Evolutionary conservation across 2,113 vertebrate species (phyloP).

Genomic region (Ceyx cyanopectus): DNA sequence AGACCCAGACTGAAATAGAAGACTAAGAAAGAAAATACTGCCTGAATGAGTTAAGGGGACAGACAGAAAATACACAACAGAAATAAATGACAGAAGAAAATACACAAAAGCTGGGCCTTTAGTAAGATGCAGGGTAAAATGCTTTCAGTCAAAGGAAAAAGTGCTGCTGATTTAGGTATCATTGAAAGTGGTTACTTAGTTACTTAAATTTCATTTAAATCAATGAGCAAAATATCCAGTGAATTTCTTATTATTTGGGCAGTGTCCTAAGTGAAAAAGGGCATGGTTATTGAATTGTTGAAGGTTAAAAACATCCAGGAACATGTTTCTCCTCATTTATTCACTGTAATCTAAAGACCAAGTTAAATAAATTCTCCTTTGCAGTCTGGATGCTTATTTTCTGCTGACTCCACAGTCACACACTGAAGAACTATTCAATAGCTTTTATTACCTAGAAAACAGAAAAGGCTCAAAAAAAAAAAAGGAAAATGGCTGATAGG

Average conservation of each 20-base stretch:
- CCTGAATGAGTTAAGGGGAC: background rate
- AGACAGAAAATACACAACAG: background rate
- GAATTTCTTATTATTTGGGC: background rate
- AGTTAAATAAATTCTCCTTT: slow-evolving; percentile 14
- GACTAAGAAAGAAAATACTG: background rate
- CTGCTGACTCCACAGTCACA: background rate
- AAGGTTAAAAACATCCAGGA: slow-evolving; percentile 30
- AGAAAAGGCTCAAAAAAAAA: background rate
- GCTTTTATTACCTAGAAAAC: background rate
- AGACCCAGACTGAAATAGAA: too few relatives aligned
- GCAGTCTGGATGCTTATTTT: slow-evolving; percentile 7
- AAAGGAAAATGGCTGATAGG: background rate
- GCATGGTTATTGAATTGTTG: slow-evolving; percentile 19
- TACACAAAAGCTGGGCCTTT: background rate
- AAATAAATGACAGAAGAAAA: background rate
- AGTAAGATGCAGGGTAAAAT: background rate
- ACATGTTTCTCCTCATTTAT: slow-evolving; percentile 38
- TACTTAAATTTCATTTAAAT: background rate
- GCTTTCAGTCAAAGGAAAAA: background rate
- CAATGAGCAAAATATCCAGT: background rate
- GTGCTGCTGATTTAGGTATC: background rate
- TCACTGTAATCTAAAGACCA: background rate
- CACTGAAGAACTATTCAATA: background rate
- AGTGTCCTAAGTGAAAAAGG: background rate
- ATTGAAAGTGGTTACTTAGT: background rate